phyloP scores from a whole-genome alignment of 2,113 vertebrate species.

The Prinia subflava region DNA sequence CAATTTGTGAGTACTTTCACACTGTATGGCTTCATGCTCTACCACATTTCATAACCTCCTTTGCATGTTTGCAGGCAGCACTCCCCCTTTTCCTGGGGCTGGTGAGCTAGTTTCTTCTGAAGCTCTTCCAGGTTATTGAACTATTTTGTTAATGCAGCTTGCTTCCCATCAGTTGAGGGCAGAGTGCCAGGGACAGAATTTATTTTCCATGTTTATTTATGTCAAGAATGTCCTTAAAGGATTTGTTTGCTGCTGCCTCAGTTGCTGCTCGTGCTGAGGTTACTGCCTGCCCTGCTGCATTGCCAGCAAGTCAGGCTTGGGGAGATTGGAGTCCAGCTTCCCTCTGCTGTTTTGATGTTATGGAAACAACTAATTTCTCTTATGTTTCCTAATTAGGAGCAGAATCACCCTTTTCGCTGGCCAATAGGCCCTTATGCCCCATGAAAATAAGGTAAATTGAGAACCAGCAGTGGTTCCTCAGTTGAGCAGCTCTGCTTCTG shows the following conservation, averaged over 20 bases:
- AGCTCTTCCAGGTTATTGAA: slow-evolving; percentile 24
- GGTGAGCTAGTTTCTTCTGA: not conserved
- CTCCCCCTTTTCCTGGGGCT: not conserved
- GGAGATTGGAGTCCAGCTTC: not conserved
- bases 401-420: not conserved
- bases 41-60: not conserved
- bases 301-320: not conserved
- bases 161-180: slow-evolving; percentile 43
- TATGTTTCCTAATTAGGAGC: not conserved
- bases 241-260: slow-evolving; percentile 1
- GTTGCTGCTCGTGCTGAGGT: not conserved
- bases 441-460: not conserved
- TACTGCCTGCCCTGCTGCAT: not conserved
- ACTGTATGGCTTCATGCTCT: not conserved
- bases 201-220: slow-evolving; percentile 51
- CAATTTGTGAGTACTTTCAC: not conserved
- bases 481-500: not conserved
- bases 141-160: slow-evolving; percentile 14
- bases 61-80: not conserved
- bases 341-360: not conserved
- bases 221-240: slow-evolving; percentile 28
- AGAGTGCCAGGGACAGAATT: not conserved
- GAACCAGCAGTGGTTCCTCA: not conserved
- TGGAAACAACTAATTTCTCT: not conserved
- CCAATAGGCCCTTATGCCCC: not conserved